These are phyloP conservation scores for Drosophila neoperkinsi DNA, from an alignment of 2,888 invertebrate species.

Conservation along the genomic window DNA sequence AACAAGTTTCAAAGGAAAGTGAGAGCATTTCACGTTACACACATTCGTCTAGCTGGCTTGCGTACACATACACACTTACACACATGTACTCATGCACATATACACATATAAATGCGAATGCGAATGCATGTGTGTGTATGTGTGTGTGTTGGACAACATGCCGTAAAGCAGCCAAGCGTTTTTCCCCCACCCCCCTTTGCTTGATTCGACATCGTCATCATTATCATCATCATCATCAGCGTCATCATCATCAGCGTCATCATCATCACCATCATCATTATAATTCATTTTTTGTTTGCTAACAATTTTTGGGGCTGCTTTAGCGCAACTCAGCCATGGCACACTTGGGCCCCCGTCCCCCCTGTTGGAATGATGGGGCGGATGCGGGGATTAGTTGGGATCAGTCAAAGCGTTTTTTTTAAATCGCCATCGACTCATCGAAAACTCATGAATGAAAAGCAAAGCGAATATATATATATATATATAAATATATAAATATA, in stretches of 20 bases:
- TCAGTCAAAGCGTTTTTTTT: slow-evolving; percentile 14
- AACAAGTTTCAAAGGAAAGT: slow-evolving; percentile 85
- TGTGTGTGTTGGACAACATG: slow-evolving; percentile 44
- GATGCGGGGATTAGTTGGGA: slow-evolving; percentile 23
- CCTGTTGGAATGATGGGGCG: neutral
- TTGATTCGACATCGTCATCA: slow-evolving; percentile 41
- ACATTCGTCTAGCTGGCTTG: slow-evolving; percentile 32
- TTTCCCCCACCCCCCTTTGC: slow-evolving; percentile 8
- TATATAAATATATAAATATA: neutral
- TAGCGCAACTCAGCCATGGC: slow-evolving; percentile 12
- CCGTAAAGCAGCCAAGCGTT: slow-evolving; percentile 42
- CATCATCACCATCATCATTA: slow-evolving; percentile 27
- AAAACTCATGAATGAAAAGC: slow-evolving; percentile 46
- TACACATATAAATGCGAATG: neutral
- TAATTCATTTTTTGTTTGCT: slow-evolving; percentile 44
- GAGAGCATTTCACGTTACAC: slow-evolving; percentile 82
- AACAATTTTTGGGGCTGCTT: slow-evolving; percentile 42
- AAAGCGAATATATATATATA: neutral
- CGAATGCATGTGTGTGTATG: no score
- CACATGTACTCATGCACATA: neutral
- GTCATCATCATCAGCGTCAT: slow-evolving; percentile 22
- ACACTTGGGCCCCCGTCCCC: neutral
- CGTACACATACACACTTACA: slow-evolving; percentile 10
- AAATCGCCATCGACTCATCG: slow-evolving; percentile 14
- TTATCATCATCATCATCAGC: slow-evolving; percentile 5